These are phyloP conservation scores for Lissocephala sabroskyi DNA, from an alignment of 2,888 invertebrate species.

Conservation along the genomic window DNA sequence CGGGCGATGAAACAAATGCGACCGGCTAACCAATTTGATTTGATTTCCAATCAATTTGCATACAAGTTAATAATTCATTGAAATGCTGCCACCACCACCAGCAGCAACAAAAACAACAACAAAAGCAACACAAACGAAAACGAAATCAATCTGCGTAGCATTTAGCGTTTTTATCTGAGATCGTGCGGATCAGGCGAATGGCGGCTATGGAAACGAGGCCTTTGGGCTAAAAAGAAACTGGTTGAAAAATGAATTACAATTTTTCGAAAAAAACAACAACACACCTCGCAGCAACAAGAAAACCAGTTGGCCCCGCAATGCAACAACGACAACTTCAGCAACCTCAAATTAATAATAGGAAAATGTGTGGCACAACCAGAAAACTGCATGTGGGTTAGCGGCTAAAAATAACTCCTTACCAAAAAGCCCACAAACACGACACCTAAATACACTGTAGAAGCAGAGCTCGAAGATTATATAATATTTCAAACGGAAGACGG, in stretches of 20 bases:
- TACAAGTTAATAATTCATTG: constrained; percentile 30
- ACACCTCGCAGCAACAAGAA: too few species aligned
- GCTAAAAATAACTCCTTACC: constrained; percentile 1
- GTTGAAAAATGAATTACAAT: constrained; percentile 43
- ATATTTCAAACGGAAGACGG: too few species aligned
- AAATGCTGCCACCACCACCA: constrained; percentile 1
- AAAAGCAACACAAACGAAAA: constrained; percentile 5
- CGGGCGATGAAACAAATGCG: constrained; percentile 17
- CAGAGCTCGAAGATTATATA: too few species aligned
- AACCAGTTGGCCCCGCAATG: constrained; percentile 47
- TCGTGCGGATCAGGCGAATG: constrained; percentile 8
- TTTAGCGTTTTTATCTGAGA: constrained; percentile 32
- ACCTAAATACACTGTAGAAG: too few species aligned
- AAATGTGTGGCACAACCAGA: constrained; percentile 28
- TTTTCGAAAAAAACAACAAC: constrained; percentile 10
- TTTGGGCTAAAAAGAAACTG: constrained; percentile 2
- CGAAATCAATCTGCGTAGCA: constrained; percentile 38
- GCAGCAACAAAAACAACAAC: background rate
- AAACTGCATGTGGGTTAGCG: constrained; percentile 1
- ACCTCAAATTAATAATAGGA: constrained; percentile 44
- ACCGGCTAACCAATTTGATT: constrained; percentile 19
- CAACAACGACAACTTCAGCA: background rate
- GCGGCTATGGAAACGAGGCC: constrained; percentile 6
- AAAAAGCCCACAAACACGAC: too few species aligned
- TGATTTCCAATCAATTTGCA: constrained; percentile 42